A percentile compares a stretch with the other conserved stretches of the same genome.
phyloP scores from a whole-genome alignment of 1,140 invertebrate genomes.

The Leptinotarsa texana region DNA sequence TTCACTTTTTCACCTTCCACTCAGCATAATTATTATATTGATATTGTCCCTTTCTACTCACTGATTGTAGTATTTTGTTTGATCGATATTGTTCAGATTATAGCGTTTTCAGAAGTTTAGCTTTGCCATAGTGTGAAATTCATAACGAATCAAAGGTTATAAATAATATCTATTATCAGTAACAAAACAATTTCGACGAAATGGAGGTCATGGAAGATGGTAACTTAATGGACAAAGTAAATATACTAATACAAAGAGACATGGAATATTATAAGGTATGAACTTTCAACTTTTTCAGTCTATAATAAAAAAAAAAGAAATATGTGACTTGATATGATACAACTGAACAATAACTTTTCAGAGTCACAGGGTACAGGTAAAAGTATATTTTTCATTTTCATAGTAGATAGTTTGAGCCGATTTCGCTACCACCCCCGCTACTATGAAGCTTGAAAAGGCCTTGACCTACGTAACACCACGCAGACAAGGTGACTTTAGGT shows the following conservation, averaged over 20 bases:
- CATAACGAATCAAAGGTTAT: background rate
- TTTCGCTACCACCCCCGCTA: too few relatives aligned
- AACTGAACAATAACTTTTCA: too few relatives aligned
- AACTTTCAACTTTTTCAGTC: background rate
- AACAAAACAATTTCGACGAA: conserved; percentile 29
- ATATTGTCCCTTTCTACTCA: too few relatives aligned
- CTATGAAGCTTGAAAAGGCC: too few relatives aligned
- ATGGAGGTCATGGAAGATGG: conserved; percentile 86
- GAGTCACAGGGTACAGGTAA: too few relatives aligned
- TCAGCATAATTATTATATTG: too few relatives aligned
- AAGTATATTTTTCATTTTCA: background rate
- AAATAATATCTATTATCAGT: conserved; percentile 4
- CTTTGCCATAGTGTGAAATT: background rate
- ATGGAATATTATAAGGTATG: conserved; percentile 78
- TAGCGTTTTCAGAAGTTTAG: background rate
- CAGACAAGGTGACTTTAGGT: too few relatives aligned
- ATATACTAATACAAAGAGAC: conserved; percentile 76
- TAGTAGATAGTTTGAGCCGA: too few relatives aligned
- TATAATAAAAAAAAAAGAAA: background rate
- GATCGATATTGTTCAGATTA: conserved; percentile 2
- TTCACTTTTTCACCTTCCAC: too few relatives aligned
- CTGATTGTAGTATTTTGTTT: background rate
- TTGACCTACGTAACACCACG: too few relatives aligned
- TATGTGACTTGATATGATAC: too few relatives aligned
- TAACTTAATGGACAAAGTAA: conserved; percentile 79